phyloP scores from a whole-genome alignment of 2,797 vertebrate genomes.

The Pristis pectinata region DNA sequence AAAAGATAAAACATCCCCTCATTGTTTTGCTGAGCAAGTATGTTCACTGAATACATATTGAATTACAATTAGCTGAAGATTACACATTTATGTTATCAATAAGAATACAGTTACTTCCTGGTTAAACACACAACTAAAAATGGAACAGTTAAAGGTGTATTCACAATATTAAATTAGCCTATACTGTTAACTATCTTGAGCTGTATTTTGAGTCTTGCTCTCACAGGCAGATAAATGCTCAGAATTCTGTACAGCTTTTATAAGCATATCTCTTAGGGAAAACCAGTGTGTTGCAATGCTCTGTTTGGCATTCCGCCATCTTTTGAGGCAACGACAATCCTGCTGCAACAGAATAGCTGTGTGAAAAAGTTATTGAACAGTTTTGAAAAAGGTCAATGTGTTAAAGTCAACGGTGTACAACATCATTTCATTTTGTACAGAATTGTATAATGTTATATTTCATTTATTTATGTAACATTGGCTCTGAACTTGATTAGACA shows the following conservation, averaged over 20 bases:
- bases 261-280: not conserved
- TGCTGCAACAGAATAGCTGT: not conserved
- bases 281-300: not conserved
- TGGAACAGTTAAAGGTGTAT: not conserved
- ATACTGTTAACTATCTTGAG: not conserved
- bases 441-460: not conserved
- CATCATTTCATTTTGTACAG: not conserved
- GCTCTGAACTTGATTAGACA: not conserved
- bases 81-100: not conserved
- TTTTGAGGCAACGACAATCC: not conserved
- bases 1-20: constrained; percentile 19
- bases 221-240: not conserved
- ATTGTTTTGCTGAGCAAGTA: constrained; percentile 27
- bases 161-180: not conserved
- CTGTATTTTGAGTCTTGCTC: not conserved
- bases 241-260: not conserved
- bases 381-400: not conserved
- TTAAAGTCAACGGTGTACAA: not conserved
- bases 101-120: not conserved
- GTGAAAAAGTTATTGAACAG: not conserved
- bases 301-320: not conserved
- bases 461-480: not conserved
- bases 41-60: not conserved
- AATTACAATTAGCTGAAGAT: not conserved
- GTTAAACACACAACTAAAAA: not conserved